Conservation (phyloP, 2,797 vertebrate genomes). For the Gymnodraco acuticeps region DNA sequence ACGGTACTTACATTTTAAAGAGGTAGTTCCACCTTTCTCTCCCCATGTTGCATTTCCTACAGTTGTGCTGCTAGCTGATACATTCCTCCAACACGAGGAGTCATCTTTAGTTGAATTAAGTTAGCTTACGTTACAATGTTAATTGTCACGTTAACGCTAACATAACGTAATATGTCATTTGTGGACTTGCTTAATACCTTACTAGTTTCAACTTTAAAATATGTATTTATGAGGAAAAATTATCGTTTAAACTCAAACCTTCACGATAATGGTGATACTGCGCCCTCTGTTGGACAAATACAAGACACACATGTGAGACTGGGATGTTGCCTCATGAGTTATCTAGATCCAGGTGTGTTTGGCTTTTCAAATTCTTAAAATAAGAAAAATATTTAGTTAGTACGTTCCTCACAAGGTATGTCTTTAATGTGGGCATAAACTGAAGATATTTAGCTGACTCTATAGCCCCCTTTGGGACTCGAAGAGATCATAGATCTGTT, state of each 20-base stretch:
- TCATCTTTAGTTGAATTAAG: too few species aligned
- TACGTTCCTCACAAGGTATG: neutral
- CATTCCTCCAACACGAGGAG: neutral
- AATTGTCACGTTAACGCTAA: neutral
- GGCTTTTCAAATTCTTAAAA: neutral
- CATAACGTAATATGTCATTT: neutral
- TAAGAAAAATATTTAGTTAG: neutral
- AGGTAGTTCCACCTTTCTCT: too few species aligned
- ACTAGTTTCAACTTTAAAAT: neutral
- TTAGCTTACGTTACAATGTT: too few species aligned
- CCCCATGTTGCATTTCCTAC: neutral
- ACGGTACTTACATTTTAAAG: neutral
- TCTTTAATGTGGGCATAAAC: neutral
- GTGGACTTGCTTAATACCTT: neutral
- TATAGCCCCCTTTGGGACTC: neutral
- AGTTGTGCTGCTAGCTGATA: neutral
- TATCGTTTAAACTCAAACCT: neutral
- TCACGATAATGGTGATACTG: neutral
- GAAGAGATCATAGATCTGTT: neutral
- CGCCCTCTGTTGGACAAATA: conserved; percentile 54
- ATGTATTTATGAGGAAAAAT: neutral
- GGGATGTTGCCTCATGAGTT: neutral
- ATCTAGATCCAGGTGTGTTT: neutral
- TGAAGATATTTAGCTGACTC: neutral
- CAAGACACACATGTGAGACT: neutral